Conservation (phyloP, 2,797 vertebrate genomes). For the Lepilemur septentrionalis region DNA sequence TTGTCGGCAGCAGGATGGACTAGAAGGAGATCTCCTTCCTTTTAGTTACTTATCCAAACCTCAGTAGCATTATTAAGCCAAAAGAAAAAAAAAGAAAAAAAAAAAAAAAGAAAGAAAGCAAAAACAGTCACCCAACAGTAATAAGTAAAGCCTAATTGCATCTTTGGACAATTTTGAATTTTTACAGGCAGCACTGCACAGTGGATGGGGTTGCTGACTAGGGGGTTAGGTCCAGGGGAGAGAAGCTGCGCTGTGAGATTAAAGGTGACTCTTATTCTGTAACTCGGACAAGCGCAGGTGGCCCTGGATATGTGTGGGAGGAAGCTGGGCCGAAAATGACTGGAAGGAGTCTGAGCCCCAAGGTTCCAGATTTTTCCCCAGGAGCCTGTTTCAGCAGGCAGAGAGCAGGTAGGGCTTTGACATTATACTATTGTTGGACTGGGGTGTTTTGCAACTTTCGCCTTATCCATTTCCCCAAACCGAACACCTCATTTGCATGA, state of each 20-base stretch:
- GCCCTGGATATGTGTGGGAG: background rate
- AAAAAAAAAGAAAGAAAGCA: background rate
- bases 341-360: slow-evolving; percentile 41
- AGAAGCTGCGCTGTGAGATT: background rate
- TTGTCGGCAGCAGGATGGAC: slow-evolving; percentile 91
- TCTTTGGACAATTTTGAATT: slow-evolving; percentile 57
- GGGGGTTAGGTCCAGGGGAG: background rate
- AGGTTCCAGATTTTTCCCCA: slow-evolving; percentile 15
- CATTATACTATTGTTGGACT: background rate
- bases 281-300: background rate
- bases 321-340: background rate
- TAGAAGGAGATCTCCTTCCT: slow-evolving; percentile 84
- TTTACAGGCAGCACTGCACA: background rate
- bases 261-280: background rate
- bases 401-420: slow-evolving; percentile 49
- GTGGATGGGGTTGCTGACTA: background rate
- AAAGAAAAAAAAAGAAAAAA: background rate
- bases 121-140: slow-evolving; percentile 65
- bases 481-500: slow-evolving; percentile 44
- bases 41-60: slow-evolving; percentile 86
- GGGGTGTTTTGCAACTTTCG: background rate
- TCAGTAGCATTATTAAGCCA: slow-evolving; percentile 85
- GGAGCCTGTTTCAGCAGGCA: slow-evolving; percentile 27
- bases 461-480: slow-evolving; percentile 26
- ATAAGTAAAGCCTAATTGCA: slow-evolving; percentile 70